phyloP scores from a whole-genome alignment of 2,113 vertebrate species.

The Leuciscus idus region DNA sequence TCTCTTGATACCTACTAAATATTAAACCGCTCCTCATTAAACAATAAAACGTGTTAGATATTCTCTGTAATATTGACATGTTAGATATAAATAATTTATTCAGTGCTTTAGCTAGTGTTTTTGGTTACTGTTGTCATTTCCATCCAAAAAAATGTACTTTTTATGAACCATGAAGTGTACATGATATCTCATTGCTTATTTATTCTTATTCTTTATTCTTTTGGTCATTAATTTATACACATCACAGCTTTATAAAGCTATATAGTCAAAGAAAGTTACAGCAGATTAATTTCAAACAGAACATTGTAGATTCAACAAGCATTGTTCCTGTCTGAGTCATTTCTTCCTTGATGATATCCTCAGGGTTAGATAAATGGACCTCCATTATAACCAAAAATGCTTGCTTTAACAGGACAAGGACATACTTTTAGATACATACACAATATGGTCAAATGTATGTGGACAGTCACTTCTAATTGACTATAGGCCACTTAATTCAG shows the following conservation, averaged over 20 bases:
- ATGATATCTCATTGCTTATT: neutral
- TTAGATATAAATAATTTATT: neutral
- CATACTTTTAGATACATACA: conserved; percentile 3
- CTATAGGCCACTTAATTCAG: no score
- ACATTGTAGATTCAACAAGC: conserved; percentile 5
- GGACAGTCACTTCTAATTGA: neutral
- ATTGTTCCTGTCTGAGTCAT: neutral
- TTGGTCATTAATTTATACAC: neutral
- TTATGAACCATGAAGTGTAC: neutral
- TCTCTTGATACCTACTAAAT: neutral
- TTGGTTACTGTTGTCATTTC: neutral
- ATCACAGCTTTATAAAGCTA: neutral
- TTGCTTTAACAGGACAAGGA: neutral
- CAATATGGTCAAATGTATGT: neutral
- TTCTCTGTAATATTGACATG: neutral
- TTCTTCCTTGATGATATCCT: conserved; percentile 19
- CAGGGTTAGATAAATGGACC: neutral
- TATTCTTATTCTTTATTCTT: neutral
- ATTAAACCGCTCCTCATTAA: neutral
- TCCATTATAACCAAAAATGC: neutral
- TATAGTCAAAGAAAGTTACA: neutral
- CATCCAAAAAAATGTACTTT: neutral
- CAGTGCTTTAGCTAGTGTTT: neutral
- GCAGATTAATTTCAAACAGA: neutral
- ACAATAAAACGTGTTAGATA: neutral